Evolutionary conservation across 30 jellyfish, hydroid and myxozoan species (phyloP), one percentile per base, ranked within the genome.

Genomic region (Calvadosia cruxmelitensis): DNA sequence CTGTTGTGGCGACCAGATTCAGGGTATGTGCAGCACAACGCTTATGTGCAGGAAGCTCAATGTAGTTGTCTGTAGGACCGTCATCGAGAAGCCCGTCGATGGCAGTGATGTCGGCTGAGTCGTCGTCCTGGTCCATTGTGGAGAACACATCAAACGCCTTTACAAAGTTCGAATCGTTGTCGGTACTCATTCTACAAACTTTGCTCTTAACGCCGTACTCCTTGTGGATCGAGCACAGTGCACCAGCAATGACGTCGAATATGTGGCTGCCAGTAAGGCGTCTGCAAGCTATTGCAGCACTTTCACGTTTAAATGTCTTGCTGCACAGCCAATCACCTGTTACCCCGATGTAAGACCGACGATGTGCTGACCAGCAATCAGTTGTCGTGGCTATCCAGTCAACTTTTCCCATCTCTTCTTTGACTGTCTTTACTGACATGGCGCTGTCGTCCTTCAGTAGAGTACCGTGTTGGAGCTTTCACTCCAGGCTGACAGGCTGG

Each of bases 361-460:
- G 33, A 48, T 64, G 72, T 34, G 72, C 72, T 26, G 52, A 27
- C 72, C 72, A 64, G 48, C 72, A 27, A 35, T 64, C 72, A 23
- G 34, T 48, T 64, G 72, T 64, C 49, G 72, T 64, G 28, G 72
- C 72, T 35, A 64, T 48, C 33, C 42, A 64, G 34, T 35, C 42
- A 35, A 64, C 72, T 23, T 29, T 29, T 64, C 10, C 15, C 57
- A 5, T 42, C 57, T 42, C 20, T 42, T 5, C 57, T 42, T 42
- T 42, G 10, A 20, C 20, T 42, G 20, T 20, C 10, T 42, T 5
- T 42, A 5, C 57, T 20, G 10, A 20, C 57, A 42, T 20, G 10
- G 57, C 20, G 10, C 20, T 5, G 20, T 42, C 57, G 20, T 42
- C 57, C 10, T 5, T 5, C 57, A 42, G 20, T 42, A 5, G 57